These are phyloP conservation scores for Heliothis peltigera DNA, from an alignment of 2,888 invertebrate species.

Conservation along the genomic window DNA sequence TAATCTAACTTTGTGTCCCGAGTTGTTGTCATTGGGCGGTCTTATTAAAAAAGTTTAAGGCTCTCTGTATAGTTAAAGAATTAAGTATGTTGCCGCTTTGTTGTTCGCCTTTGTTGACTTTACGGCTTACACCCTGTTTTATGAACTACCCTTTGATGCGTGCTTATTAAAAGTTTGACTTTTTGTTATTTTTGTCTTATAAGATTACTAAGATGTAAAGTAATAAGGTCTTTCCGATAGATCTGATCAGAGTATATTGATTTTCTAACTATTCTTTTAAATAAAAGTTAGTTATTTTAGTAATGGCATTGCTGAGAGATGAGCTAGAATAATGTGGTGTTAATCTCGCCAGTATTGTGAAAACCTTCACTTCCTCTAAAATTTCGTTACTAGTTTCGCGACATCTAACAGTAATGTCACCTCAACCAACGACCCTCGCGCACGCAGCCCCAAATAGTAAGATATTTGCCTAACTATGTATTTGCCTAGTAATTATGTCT, in stretches of 20 bases:
- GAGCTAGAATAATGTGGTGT: neutral
- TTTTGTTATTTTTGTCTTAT: slow-evolving; percentile 24
- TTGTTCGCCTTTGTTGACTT: slow-evolving; percentile 51
- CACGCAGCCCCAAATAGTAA: slow-evolving; percentile 10
- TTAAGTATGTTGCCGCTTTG: slow-evolving; percentile 58
- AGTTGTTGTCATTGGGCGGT: slow-evolving; percentile 50
- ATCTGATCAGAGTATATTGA: neutral
- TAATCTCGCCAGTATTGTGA: neutral
- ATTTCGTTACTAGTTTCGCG: slow-evolving; percentile 7
- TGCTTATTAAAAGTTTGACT: slow-evolving; percentile 32
- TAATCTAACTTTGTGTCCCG: slow-evolving; percentile 50
- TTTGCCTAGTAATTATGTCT: slow-evolving; percentile 52
- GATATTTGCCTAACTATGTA: slow-evolving; percentile 24
- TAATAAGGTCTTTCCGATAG: neutral
- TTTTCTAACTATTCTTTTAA: neutral
- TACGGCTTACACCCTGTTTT: slow-evolving; percentile 32
- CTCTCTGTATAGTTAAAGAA: slow-evolving; percentile 53
- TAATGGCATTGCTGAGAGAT: neutral
- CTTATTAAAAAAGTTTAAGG: slow-evolving; percentile 69
- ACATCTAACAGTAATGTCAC: slow-evolving; percentile 6
- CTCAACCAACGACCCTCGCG: slow-evolving; percentile 1
- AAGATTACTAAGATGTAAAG: neutral
- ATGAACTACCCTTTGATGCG: slow-evolving; percentile 41
- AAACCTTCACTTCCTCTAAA: neutral
- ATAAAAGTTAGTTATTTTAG: neutral